Evolutionary conservation across 2,113 vertebrate species (phyloP).

Genomic region (Mohoua ochrocephala): DNA sequence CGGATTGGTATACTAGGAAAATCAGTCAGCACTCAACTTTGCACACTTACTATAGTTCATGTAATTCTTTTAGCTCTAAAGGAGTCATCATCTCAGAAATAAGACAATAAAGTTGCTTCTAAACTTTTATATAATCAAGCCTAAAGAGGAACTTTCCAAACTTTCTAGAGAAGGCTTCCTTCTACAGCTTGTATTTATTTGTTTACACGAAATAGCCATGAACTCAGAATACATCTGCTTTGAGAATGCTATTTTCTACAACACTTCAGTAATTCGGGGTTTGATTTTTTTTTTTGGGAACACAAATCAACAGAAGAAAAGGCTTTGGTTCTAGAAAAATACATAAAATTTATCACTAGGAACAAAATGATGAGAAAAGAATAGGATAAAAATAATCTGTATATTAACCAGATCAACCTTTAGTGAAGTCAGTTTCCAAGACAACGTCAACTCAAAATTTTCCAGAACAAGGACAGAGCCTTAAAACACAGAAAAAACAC

Average conservation of each 20-base stretch:
- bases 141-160: neutral
- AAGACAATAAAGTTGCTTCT: neutral
- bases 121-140: neutral
- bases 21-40: neutral
- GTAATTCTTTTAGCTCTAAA: neutral
- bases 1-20: accelerated
- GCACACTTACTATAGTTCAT: neutral
- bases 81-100: neutral
- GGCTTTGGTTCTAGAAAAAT: neutral
- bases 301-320: neutral
- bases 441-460: constrained; percentile 22
- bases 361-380: neutral
- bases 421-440: constrained; percentile 40
- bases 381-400: constrained; percentile 11
- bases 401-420: neutral
- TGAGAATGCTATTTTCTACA: neutral
- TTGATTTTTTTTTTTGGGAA: neutral
- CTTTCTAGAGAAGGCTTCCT: neutral
- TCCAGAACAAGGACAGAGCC: neutral
- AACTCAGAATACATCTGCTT: neutral
- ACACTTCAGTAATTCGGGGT: neutral
- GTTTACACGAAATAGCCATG: neutral
- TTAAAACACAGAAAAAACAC: neutral
- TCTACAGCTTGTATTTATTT: neutral
- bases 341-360: neutral